Evolutionary conservation across 2,888 invertebrate genomes (phyloP).

Genomic region (Andrena flavipes): DNA sequence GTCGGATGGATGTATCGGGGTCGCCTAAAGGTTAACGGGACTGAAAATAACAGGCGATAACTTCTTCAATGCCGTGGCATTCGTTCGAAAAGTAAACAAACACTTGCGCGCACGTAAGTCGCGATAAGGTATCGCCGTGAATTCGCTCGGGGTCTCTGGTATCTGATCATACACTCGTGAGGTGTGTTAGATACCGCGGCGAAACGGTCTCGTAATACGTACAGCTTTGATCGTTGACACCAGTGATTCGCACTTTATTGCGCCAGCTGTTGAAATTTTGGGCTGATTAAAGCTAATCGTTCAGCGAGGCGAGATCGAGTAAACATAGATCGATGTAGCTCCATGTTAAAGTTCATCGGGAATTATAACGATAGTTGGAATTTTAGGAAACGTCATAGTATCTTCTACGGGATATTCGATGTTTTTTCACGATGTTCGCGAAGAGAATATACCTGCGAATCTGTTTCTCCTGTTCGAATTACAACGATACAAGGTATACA

Average conservation of each 20-base stretch:
- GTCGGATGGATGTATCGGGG: slow-evolving; percentile 52
- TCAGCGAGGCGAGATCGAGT: too few relatives aligned
- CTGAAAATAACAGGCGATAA: slow-evolving; percentile 66
- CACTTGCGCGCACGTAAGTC: slow-evolving; percentile 10
- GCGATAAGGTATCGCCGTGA: slow-evolving; percentile 27
- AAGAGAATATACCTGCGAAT: neutral
- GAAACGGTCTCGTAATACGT: neutral
- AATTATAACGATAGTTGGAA: too few relatives aligned
- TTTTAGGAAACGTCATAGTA: too few relatives aligned
- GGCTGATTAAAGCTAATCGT: too few relatives aligned
- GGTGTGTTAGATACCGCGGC: neutral
- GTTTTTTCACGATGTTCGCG: neutral
- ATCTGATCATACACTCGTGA: slow-evolving; percentile 20
- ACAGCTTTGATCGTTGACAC: neutral
- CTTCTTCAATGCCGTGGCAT: slow-evolving; percentile 55
- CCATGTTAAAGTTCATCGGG: neutral
- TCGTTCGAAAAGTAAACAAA: slow-evolving; percentile 50
- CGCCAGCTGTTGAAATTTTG: too few relatives aligned
- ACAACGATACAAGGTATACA: neutral
- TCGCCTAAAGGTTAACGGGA: slow-evolving; percentile 62
- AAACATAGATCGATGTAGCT: neutral
- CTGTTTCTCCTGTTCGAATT: neutral
- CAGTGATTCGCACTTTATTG: neutral
- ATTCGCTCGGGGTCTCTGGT: slow-evolving; percentile 7
- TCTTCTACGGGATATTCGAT: too few relatives aligned